Base-by-base conservation (phyloP, 2,113 vertebrate species). In the Okapia johnstoni region DNA sequence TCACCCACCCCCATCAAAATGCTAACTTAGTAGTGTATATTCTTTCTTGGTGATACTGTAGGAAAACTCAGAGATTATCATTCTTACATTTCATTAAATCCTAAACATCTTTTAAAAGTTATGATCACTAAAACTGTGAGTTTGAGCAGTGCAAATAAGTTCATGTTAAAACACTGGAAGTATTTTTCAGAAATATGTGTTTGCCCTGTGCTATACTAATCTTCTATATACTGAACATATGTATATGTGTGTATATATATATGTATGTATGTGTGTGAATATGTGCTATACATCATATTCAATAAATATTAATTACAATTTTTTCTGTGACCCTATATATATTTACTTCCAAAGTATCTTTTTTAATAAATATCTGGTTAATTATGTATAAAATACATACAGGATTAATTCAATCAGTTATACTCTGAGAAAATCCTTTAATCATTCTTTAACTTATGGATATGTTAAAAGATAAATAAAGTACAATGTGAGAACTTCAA, bases 271-370 rank as follows among this genome's bases (percentile, higher is more conserved):
- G 79, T 54, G 14, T 58, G 12, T 40, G 19, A 76, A 76, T 76
- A 76, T 55, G 50, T 61, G 26, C 25, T 89, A 33, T 86, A 54
- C 76, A 73, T 86, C 89, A 30, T 54, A 55, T 25, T 93, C 63
- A 61, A 81, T 92, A 93, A 66, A 85, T 58, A 87, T 63, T 73
- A 80, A 2, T 54, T 58, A 46, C 33, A 23, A 60, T 58, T 85
- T 96, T 91, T 96, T 63, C 52, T 85, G 15, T 80, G 46, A 80
- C 2, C 81, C 16, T 77, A n/a, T 90, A 90, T 61, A 96, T 23
- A 93, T 36, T 91, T 16, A 96, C 30, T 88, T 96, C 46, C 46
- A 97, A 96, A 88, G 77, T 97, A 85, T 61, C 43, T 90, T 17
- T 90, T 88, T 91, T 60, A 96, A 89, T 89, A 77, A 88, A 87